phyloP scores from a whole-genome alignment of 2,888 invertebrate species.

The Chirona hameri region DNA sequence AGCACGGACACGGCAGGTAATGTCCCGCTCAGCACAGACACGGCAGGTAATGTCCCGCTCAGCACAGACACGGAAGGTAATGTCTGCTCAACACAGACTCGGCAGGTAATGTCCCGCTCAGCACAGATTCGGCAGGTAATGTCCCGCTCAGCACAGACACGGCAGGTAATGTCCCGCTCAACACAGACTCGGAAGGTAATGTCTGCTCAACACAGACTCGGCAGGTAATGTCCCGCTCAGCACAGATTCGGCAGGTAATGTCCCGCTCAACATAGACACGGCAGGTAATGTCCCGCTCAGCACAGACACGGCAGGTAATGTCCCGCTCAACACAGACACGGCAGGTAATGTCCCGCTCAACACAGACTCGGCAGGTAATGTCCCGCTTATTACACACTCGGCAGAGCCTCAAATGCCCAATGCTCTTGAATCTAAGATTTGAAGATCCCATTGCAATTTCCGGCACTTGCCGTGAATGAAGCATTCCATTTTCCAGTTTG shows the following conservation, averaged over 20 bases:
- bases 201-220: conserved; percentile 62
- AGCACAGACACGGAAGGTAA: neutral
- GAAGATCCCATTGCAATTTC: no score
- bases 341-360: neutral
- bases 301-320: no score
- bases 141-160: conserved; percentile 62
- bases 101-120: conserved; percentile 46
- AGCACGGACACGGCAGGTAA: conserved; percentile 69
- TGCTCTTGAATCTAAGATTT: no score
- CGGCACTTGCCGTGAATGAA: no score
- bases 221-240: conserved; percentile 47
- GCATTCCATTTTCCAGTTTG: no score
- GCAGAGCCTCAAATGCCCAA: neutral
- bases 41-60: no score
- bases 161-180: conserved; percentile 51
- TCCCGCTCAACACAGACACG: neutral
- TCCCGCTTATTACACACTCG: conserved; percentile 45
- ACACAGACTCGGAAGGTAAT: no score
- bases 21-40: neutral
- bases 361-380: conserved; percentile 33
- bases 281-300: conserved; percentile 50
- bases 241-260: no score
- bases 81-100: no score
- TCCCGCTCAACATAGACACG: conserved; percentile 65
- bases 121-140: neutral